Percentiles rank a stretch among this genome's conserved stretches.
Conservation (phyloP, 2,113 vertebrate genomes). For the Nyctibius bracteatus region DNA sequence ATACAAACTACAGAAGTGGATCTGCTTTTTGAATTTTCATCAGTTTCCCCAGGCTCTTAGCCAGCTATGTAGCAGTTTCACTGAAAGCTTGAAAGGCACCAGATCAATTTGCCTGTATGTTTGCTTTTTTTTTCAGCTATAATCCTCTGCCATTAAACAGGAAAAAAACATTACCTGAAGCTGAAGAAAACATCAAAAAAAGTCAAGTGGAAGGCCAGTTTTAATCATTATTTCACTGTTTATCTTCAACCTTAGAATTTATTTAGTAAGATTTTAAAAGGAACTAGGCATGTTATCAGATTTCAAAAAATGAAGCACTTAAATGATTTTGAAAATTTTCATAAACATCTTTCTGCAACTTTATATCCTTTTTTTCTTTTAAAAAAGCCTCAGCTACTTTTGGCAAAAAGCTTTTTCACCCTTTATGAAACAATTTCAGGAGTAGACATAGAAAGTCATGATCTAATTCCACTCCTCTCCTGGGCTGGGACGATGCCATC, state of each 20-base stretch:
- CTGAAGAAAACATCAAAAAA: not conserved
- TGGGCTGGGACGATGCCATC: not conserved
- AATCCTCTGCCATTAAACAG: not conserved
- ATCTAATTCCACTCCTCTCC: not conserved
- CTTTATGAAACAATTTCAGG: not conserved
- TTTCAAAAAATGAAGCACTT: not conserved
- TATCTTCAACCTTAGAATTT: not conserved
- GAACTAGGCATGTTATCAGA: not conserved
- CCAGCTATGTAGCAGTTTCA: not conserved
- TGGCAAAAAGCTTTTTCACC: not conserved
- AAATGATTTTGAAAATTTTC: not conserved
- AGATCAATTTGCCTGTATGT: not conserved
- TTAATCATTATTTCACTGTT: not conserved
- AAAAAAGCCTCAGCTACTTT: not conserved
- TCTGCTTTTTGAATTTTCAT: not conserved
- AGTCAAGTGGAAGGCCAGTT: not conserved
- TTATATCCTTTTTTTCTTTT: not conserved
- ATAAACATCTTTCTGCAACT: not conserved
- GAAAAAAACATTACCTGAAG: not conserved
- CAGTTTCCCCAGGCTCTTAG: not conserved
- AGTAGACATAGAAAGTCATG: not conserved
- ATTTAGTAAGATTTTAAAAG: not conserved
- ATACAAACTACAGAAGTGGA: not conserved
- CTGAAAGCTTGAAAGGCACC: not conserved
- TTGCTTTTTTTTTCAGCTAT: not conserved